phyloP scores from a whole-genome alignment of 2,113 vertebrate genomes.

The Neopipo cinnamomea region DNA sequence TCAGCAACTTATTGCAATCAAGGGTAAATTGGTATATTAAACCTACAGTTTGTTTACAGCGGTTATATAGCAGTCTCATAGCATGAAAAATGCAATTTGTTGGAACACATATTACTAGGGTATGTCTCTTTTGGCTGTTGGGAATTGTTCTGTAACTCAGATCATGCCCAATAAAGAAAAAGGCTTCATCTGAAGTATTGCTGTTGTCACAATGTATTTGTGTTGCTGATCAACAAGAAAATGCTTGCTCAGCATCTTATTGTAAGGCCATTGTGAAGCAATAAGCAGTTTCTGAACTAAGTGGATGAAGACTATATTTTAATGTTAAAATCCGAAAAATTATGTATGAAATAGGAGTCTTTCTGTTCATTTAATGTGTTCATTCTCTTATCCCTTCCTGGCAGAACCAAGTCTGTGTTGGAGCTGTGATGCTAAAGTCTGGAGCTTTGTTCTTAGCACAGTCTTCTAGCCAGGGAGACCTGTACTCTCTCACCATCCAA shows the following conservation, averaged over 20 bases:
- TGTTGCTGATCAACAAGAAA: background rate
- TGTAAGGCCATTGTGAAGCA: background rate
- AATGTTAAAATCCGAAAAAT: conserved; percentile 31
- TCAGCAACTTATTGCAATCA: background rate
- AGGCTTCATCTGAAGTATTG: background rate
- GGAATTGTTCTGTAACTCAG: background rate
- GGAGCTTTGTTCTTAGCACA: background rate
- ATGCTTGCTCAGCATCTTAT: background rate
- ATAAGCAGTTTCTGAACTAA: conserved; percentile 5
- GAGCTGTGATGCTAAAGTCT: background rate
- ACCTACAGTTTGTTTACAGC: background rate
- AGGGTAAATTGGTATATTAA: background rate
- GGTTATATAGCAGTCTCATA: background rate
- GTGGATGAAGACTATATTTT: background rate
- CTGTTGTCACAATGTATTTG: background rate
- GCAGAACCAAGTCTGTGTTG: background rate
- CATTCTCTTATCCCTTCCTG: background rate
- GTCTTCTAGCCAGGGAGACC: background rate
- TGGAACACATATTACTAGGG: background rate
- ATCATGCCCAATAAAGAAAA: background rate
- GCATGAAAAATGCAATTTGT: background rate
- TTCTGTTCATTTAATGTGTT: background rate
- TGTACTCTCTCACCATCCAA: background rate
- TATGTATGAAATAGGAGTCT: background rate
- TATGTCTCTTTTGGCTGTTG: background rate